Evolutionary conservation across 2,113 vertebrate genomes (phyloP), one percentile per base, ranked within the genome.

Genomic region (Xerus inauris): DNA sequence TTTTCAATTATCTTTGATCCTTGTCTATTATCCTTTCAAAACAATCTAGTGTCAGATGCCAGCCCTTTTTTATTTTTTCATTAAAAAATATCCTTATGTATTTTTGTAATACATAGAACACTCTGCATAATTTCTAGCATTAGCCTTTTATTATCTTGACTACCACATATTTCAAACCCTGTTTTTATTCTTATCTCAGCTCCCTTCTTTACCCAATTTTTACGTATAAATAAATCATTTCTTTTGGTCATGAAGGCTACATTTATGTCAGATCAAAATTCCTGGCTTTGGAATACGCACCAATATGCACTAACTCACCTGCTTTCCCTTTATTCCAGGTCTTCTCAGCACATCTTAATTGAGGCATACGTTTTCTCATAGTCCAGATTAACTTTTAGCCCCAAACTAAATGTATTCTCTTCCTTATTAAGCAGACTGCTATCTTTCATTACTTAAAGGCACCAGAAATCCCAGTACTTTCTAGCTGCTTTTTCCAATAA

Each of bases 121-220:
- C 45, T 96, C 93, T 82, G 40, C 54, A 91, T 49, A 81, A 64
- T 76, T 28, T 84, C 64, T 93, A 69, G 49, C 80, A 91, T 85
- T 72, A 86, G 76, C 24, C 54, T 93, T 91, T 97, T 95, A 77
- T 62, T 92, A 90, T 83, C 75, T 96, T 95, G 40, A 96, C 67
- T 57, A 59, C 51, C 57, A 91, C 76, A 83, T 51, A 73, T 45
- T 92, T 49, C 64, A 96, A 94, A 67, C 38, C 40, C 4, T 80
- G 38, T 54, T 73, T 38, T 83, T 72, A 73, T 11, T 51, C 42
- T 87, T 40, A 89, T 72, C 45, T 35, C 6, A 87, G 45, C 35
- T 76, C 49, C 35, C 30, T 20, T 42, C 62, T 86, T 42, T 65
- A 16, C 59, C 26, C 73, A 89, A n/a, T 81, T 80, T 80, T 40